These are phyloP conservation scores for Halichondria panicea DNA, from an alignment of 37 sponge, comb jelly and placozoan genomes.

Conservation along the genomic window DNA sequence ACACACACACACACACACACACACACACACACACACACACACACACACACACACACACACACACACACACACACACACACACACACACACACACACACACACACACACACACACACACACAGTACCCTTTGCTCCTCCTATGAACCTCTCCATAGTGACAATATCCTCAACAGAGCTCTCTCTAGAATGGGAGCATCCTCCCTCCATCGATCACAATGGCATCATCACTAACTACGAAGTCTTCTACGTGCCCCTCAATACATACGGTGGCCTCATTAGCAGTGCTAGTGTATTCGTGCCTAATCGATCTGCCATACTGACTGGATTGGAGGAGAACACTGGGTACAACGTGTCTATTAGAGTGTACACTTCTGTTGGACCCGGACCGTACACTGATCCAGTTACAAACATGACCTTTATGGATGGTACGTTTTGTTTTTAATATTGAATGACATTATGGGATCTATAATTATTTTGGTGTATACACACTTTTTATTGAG, in stretches of 20 bases:
- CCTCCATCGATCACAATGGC: slow-evolving; percentile 25
- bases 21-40: too few relatives aligned
- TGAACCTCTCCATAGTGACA: not conserved
- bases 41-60: too few relatives aligned
- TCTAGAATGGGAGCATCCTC: slow-evolving; percentile 4
- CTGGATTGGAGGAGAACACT: slow-evolving; percentile 7
- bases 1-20: too few relatives aligned
- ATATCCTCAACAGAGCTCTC: slow-evolving; percentile 12
- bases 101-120: too few relatives aligned
- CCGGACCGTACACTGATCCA: slow-evolving; percentile 18
- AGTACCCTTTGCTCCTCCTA: slow-evolving; percentile 9
- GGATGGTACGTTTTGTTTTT: too few relatives aligned
- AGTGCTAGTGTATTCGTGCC: not conserved
- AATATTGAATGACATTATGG: too few relatives aligned
- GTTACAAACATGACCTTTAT: too few relatives aligned
- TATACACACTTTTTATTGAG: too few relatives aligned
- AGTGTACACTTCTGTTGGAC: slow-evolving; percentile 28
- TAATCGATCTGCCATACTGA: not conserved
- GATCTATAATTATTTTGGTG: too few relatives aligned
- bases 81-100: too few relatives aligned
- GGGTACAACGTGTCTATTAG: slow-evolving; percentile 26
- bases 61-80: too few relatives aligned
- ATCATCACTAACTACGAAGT: slow-evolving; percentile 32
- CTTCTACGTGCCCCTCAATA: not conserved
- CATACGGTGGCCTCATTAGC: not conserved